Percentiles rank a stretch among this genome's conserved stretches.
These are phyloP conservation scores for Eulemur mongoz DNA, from an alignment of 2,797 vertebrate species.

Conservation along the genomic window DNA sequence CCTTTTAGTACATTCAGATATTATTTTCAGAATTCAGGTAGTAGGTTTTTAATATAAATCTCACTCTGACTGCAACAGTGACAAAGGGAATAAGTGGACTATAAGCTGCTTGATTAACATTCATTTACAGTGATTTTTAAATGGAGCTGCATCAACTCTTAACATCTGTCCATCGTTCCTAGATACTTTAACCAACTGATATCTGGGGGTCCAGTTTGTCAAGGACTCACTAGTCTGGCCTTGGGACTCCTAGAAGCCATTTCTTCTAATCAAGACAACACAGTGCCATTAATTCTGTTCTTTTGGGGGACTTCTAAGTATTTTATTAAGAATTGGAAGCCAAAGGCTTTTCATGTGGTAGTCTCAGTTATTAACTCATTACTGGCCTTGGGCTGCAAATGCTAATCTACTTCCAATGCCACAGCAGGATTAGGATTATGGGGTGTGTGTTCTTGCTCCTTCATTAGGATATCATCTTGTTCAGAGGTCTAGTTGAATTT, in stretches of 20 bases:
- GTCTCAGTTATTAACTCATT: neutral
- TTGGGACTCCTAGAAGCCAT: neutral
- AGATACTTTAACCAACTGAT: neutral
- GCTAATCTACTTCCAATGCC: neutral
- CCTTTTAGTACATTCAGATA: slow-evolving; percentile 30
- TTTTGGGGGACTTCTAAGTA: neutral
- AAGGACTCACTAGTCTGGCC: neutral
- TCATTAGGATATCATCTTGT: neutral
- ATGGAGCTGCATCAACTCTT: neutral
- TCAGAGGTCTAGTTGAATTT: slow-evolving; percentile 33
- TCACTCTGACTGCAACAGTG: slow-evolving; percentile 1
- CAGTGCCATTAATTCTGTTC: neutral
- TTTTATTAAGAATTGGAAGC: neutral
- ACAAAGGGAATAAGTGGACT: neutral
- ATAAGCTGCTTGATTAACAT: neutral
- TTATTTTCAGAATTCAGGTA: slow-evolving; percentile 54
- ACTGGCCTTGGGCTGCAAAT: neutral
- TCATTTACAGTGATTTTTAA: slow-evolving; percentile 5
- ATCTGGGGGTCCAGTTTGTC: neutral
- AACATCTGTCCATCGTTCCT: neutral
- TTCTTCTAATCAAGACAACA: neutral
- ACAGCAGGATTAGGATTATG: neutral
- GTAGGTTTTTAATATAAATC: slow-evolving; percentile 22
- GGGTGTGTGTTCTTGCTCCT: neutral
- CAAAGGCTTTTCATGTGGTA: neutral